A percentile compares a stretch with the other conserved stretches of the same genome.
Evolutionary conservation across 2,888 invertebrate species (phyloP).

Genomic region (Corythucha ciliata): DNA sequence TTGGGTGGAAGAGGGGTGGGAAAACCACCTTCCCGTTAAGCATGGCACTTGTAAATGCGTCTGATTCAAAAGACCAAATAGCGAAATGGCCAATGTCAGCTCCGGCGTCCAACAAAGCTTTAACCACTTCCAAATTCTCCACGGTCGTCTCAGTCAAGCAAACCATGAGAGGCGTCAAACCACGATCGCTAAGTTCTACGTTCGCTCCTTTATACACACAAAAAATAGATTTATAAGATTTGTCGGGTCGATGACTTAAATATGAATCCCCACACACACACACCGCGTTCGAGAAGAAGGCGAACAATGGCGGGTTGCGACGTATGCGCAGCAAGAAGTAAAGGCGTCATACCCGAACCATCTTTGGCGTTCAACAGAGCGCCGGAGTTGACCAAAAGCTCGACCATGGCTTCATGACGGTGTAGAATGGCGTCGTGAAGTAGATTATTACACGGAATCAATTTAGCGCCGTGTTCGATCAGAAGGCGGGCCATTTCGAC

Average conservation of each 20-base stretch:
- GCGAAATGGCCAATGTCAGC: slow-evolving; percentile 28
- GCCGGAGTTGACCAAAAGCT: slow-evolving; percentile 49
- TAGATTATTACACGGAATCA: slow-evolving; percentile 59
- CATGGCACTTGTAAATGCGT: no score
- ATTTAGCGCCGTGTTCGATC: slow-evolving; percentile 55
- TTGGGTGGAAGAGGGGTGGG: no score
- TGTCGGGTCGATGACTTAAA: no score
- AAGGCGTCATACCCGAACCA: slow-evolving; percentile 58
- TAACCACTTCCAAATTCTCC: slow-evolving; percentile 20
- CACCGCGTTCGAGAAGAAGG: slow-evolving; percentile 50
- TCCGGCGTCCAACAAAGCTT: slow-evolving; percentile 23
- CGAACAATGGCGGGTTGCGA: slow-evolving; percentile 46
- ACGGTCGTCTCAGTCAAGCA: slow-evolving; percentile 13
- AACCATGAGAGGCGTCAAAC: slow-evolving; percentile 44
- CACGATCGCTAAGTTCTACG: slow-evolving; percentile 47
- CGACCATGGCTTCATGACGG: slow-evolving; percentile 51
- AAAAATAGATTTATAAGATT: no score
- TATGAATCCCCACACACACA: slow-evolving; percentile 31
- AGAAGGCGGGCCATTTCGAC: slow-evolving; percentile 50
- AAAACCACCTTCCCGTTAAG: no score
- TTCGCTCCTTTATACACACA: no score
- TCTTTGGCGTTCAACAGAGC: slow-evolving; percentile 54
- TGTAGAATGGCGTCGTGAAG: slow-evolving; percentile 58
- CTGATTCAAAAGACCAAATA: no score
- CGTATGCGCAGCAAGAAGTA: slow-evolving; percentile 51